A percentile compares a stretch with the other conserved stretches of the same genome.
Conservation (phyloP, 2,113 vertebrate species). For the Limanda limanda region DNA sequence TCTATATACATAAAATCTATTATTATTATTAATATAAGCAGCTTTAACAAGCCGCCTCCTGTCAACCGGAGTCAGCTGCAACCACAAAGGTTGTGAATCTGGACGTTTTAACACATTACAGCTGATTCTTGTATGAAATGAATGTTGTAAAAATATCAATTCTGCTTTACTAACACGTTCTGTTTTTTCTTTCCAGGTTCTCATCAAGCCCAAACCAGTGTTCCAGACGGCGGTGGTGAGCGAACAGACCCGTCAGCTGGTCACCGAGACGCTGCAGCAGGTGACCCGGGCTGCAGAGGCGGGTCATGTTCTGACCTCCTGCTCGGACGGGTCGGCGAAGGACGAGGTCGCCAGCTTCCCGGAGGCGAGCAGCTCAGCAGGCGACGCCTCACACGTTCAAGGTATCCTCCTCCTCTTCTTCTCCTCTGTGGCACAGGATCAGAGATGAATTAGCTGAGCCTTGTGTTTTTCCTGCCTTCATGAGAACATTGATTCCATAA, state of each 20-base stretch:
- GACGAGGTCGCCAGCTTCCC: slow-evolving; percentile 84
- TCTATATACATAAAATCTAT: too few relatives aligned
- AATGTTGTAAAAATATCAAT: neutral
- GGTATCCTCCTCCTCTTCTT: slow-evolving; percentile 39
- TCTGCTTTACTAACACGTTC: neutral
- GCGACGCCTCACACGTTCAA: slow-evolving; percentile 87
- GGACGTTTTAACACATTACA: too few relatives aligned
- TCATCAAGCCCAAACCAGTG: slow-evolving; percentile 98
- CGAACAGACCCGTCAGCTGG: slow-evolving; percentile 94
- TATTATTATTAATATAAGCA: too few relatives aligned
- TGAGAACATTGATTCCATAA: neutral
- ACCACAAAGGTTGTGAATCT: too few relatives aligned
- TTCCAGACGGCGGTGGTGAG: slow-evolving; percentile 96
- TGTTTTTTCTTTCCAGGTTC: slow-evolving; percentile 83
- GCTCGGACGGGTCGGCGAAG: slow-evolving; percentile 85
- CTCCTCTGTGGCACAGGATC: too few relatives aligned
- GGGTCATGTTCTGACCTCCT: slow-evolving; percentile 74
- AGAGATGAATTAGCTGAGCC: neutral
- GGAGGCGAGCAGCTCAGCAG: slow-evolving; percentile 85
- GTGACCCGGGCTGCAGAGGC: slow-evolving; percentile 87
- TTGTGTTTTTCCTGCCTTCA: too few relatives aligned
- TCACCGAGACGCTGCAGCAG: slow-evolving; percentile 96
- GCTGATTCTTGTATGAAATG: too few relatives aligned
- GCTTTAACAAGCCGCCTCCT: too few relatives aligned
- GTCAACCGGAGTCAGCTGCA: too few relatives aligned